A percentile compares a stretch with the other conserved stretches of the same genome.
Evolutionary conservation across 2,113 vertebrate species (phyloP).

Genomic region (Pseudorectes ferrugineus): DNA sequence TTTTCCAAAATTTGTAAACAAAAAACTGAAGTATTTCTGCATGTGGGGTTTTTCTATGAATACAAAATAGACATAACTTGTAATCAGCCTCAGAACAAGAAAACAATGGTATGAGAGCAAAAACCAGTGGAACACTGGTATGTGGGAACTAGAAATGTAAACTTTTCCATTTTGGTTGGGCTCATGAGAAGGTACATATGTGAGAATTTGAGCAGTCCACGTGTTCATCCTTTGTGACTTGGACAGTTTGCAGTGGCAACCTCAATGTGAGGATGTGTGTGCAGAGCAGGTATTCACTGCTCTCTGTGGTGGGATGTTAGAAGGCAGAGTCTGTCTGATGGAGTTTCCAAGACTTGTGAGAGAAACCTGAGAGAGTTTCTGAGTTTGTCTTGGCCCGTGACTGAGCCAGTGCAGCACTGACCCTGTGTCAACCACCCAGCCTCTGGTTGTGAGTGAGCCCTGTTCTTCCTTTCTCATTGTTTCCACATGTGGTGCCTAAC

Average conservation of each 20-base stretch:
- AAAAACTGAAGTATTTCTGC: not conserved
- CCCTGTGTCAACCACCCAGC: not conserved
- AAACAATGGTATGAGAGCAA: not conserved
- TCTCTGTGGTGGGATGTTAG: not conserved
- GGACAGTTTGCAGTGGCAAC: not conserved
- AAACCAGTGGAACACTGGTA: not conserved
- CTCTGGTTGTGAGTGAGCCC: not conserved
- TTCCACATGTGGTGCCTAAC: not conserved
- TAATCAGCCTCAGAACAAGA: not conserved
- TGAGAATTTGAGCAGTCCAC: not conserved
- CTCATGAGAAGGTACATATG: not conserved
- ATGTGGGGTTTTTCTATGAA: not conserved
- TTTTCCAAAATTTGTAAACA: not conserved
- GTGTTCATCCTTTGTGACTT: not conserved
- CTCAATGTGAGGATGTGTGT: not conserved
- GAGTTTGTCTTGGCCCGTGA: not conserved
- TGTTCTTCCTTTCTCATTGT: not conserved
- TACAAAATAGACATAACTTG: not conserved
- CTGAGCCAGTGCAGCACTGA: not conserved
- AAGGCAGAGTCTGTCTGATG: not conserved
- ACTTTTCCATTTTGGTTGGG: not conserved
- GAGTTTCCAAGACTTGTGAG: not conserved
- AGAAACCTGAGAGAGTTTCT: not conserved
- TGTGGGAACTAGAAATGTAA: not conserved
- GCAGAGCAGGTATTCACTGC: not conserved